Base-by-base conservation (phyloP, 2,888 invertebrate species). In the Lochmaea crataegi region DNA sequence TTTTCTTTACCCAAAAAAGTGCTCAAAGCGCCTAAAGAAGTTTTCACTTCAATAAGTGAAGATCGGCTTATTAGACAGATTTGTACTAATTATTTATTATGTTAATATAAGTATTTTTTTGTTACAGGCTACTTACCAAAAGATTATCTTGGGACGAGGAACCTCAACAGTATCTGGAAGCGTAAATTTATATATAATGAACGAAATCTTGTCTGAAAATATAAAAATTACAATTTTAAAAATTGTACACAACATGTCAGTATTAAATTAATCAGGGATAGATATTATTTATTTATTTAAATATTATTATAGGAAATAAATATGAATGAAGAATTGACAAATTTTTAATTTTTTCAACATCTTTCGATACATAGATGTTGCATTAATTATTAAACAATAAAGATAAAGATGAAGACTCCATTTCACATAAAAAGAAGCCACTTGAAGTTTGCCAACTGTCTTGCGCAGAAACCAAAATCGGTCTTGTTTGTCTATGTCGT, bases 101-200 rank as follows among this genome's bases (percentile, higher is more conserved):
- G 1, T 22, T 22, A 22, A 22, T 22, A 22, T 22, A 22, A 22
- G 22, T 22, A 22, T 32, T 18, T 32, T 58, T 60, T 60, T 60
- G 60, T 60, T 60, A 10, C n/a, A 60, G 60, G 7, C 16, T 10
- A 1, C 32, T 60, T 51, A 32, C 51, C 1, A 42, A 65, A 18
- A 65, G 14, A 32, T 12, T 53, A 7, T 51, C 65, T 18, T 65
- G 56, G 53, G 65, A 65, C 32, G 22, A 65, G 53, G 51, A 26
- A 11, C 41, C 65, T 12, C 53, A 26, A 42, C 18, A 45, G 42
- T 65, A 65, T 18, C 3, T 41, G 22, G 51, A 65, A 65, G 56
- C 53, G 9, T 56, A 18, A 38, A 48, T 26, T 38, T 14, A 5
- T 16, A 5, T 16, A 1, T 10, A 45, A 45, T 64, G 22, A 45